Conservation (phyloP, 37 sponge, comb jelly and placozoan species). For the Diacarnus erythraeanus region DNA sequence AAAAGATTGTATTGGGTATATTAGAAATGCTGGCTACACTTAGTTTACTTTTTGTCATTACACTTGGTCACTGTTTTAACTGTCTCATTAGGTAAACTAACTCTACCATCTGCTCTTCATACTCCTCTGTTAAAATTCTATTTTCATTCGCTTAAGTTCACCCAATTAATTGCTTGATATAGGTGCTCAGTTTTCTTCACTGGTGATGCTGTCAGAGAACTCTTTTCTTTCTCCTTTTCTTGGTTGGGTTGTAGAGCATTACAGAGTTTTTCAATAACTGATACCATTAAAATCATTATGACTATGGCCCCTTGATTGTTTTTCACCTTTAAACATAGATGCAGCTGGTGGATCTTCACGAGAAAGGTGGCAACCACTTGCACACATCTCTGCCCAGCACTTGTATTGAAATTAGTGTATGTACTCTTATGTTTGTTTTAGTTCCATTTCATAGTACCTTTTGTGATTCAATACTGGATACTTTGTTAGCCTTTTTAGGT, state of each 20-base stretch:
- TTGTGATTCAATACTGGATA: neutral
- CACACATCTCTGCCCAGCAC: conserved; percentile 25
- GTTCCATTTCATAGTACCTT: too few species aligned
- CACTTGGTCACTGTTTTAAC: conserved; percentile 6
- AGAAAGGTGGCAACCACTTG: neutral
- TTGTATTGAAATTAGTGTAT: conserved; percentile 25
- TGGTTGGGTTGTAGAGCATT: conserved; percentile 7
- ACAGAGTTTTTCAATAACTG: conserved; percentile 23
- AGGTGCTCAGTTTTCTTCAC: conserved; percentile 23
- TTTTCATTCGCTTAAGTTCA: neutral
- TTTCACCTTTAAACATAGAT: conserved; percentile 21
- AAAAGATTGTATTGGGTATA: too few species aligned
- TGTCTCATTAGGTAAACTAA: conserved; percentile 7
- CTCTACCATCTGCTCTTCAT: conserved; percentile 12
- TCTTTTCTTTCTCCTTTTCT: neutral
- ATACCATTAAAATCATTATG: neutral
- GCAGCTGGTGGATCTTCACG: conserved; percentile 1
- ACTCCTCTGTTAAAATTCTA: conserved; percentile 20
- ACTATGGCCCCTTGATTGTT: neutral
- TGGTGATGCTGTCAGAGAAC: conserved; percentile 6
- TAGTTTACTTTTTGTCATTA: conserved; percentile 7
- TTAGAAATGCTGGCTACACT: too few species aligned
- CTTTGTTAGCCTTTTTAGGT: neutral
- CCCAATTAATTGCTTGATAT: too few species aligned
- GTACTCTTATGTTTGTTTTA: conserved; percentile 13